Evolutionary conservation across 2,888 invertebrate species (phyloP).

Genomic region (Trachelus iudaicus): DNA sequence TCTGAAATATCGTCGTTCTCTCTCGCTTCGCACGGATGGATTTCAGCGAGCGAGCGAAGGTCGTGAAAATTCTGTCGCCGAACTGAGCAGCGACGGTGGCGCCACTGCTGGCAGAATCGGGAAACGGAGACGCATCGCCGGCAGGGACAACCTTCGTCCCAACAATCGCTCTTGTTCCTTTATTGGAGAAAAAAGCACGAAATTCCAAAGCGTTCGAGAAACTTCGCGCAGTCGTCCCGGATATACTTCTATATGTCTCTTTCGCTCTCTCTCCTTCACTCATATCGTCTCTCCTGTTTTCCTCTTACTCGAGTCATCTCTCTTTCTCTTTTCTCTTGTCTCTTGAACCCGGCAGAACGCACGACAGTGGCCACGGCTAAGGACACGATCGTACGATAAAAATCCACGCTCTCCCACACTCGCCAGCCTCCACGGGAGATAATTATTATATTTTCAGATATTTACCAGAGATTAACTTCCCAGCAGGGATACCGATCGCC

Average conservation of each 20-base stretch:
- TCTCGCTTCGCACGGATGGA: neutral
- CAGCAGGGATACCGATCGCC: neutral
- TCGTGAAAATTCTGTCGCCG: neutral
- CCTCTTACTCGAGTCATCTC: neutral
- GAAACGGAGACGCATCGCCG: neutral
- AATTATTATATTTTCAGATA: neutral
- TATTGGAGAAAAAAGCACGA: neutral
- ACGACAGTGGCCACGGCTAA: conserved; percentile 12
- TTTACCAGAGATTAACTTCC: neutral
- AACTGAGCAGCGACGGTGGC: neutral
- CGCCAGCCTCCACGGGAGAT: neutral
- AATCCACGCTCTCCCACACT: neutral
- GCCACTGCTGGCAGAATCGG: neutral
- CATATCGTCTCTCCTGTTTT: neutral
- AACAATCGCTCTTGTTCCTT: neutral
- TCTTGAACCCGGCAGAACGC: conserved; percentile 15
- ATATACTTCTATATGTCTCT: neutral
- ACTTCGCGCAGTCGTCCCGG: neutral
- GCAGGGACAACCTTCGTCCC: neutral
- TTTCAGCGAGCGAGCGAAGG: neutral
- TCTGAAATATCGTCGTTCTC: neutral
- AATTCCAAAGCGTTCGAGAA: neutral
- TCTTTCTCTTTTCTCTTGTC: conserved; percentile 19
- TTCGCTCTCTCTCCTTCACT: neutral
- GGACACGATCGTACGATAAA: conserved; percentile 8